Conservation (phyloP, 30 jellyfish, hydroid and myxozoan species). For the Calvadosia cruxmelitensis region DNA sequence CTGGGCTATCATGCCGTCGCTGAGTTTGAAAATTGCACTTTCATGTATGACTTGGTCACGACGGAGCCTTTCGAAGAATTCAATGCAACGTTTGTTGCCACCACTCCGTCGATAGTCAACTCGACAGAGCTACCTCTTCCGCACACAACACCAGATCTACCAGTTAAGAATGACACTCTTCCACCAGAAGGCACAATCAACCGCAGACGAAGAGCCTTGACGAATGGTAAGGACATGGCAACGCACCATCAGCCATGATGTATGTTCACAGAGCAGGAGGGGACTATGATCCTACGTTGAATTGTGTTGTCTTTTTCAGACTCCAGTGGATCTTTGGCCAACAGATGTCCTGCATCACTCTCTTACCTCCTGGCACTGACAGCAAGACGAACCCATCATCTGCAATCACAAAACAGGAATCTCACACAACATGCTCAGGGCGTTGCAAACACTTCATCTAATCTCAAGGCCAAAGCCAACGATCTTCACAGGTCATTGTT, state of each 20-base stretch:
- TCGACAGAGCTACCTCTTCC: too few relatives aligned
- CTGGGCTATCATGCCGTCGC: slow-evolving; percentile 36
- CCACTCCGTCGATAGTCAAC: too few relatives aligned
- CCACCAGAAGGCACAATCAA: background rate
- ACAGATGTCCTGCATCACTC: background rate
- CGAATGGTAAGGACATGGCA: too few relatives aligned
- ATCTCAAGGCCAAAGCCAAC: background rate
- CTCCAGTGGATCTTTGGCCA: too few relatives aligned
- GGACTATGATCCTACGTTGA: too few relatives aligned
- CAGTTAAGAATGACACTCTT: background rate
- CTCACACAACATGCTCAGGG: background rate
- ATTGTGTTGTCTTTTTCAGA: too few relatives aligned
- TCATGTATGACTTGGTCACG: slow-evolving; percentile 2
- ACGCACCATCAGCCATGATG: too few relatives aligned
- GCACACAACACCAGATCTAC: too few relatives aligned
- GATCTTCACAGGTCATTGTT: background rate
- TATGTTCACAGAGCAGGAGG: too few relatives aligned
- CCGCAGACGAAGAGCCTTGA: background rate
- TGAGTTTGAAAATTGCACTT: slow-evolving; percentile 50
- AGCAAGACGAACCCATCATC: background rate
- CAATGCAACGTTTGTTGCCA: background rate
- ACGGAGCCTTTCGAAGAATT: background rate
- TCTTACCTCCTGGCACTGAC: background rate
- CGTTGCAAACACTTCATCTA: background rate
- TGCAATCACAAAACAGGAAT: too few relatives aligned